These are phyloP conservation scores for Geotrupes spiniger DNA, from an alignment of 2,888 invertebrate species.

Conservation along the genomic window DNA sequence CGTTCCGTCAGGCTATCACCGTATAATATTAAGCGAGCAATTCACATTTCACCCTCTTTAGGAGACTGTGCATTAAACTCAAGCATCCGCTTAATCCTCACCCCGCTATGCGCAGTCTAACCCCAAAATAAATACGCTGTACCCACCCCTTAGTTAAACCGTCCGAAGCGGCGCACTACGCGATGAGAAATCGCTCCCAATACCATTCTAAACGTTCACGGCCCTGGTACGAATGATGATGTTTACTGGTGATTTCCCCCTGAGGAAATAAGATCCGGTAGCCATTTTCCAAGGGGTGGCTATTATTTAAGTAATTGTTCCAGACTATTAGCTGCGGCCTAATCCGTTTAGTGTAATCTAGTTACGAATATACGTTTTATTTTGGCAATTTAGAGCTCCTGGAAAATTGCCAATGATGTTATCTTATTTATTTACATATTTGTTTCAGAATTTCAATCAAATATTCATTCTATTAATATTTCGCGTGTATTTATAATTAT, in stretches of 20 bases:
- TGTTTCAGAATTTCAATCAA: no score
- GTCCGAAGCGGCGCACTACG: constrained; percentile 33
- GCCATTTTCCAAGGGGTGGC: constrained; percentile 47
- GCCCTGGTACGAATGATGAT: constrained; percentile 36
- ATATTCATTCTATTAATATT: no score
- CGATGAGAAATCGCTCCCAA: constrained; percentile 21
- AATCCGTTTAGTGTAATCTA: constrained; percentile 49
- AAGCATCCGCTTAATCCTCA: constrained; percentile 26
- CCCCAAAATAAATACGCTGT: constrained; percentile 42
- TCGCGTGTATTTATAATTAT: no score
- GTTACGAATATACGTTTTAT: constrained; percentile 14
- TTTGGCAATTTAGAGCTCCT: constrained; percentile 12
- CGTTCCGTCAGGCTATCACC: constrained; percentile 39
- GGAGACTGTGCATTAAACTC: constrained; percentile 32
- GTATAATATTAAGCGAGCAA: constrained; percentile 34
- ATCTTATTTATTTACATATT: no score
- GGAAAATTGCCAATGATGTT: no score
- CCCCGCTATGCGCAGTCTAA: constrained; percentile 37
- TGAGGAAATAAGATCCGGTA: constrained; percentile 49
- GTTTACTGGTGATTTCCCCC: constrained; percentile 47
- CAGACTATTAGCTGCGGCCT: constrained; percentile 46
- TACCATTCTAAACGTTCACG: constrained; percentile 22
- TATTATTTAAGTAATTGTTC: constrained; percentile 51
- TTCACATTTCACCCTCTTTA: constrained; percentile 32
- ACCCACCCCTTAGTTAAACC: constrained; percentile 45